Evolutionary conservation across 2,113 vertebrate species (phyloP).

Genomic region (Anthoscopus minutus): DNA sequence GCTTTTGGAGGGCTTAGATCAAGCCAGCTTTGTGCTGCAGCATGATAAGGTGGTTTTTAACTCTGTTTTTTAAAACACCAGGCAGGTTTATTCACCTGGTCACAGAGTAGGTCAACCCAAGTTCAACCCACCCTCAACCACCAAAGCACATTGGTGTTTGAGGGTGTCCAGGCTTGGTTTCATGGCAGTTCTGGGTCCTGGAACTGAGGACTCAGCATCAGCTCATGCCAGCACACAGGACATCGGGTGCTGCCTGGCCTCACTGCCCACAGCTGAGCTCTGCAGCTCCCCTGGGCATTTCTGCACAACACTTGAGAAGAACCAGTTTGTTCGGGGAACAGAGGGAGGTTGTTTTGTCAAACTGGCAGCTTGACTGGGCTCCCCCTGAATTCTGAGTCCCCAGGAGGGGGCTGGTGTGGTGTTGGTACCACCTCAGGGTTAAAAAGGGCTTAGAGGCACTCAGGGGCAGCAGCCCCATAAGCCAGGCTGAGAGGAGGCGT

Average conservation of each 20-base stretch:
- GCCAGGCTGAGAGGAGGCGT: rapidly evolving
- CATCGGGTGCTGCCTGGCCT: rapidly evolving
- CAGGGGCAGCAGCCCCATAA: background rate
- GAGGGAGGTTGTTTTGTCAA: background rate
- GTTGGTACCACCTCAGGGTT: background rate
- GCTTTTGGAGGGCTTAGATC: background rate
- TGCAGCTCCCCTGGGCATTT: background rate
- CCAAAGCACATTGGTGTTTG: background rate
- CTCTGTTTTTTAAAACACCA: background rate
- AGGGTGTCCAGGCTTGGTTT: background rate
- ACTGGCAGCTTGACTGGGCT: background rate
- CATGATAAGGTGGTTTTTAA: background rate
- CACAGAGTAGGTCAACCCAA: background rate
- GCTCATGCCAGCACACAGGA: background rate
- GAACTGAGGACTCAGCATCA: background rate
- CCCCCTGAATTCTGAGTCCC: background rate
- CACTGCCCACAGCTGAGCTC: background rate
- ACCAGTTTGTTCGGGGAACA: background rate
- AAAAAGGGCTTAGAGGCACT: background rate
- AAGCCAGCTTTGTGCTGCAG: background rate
- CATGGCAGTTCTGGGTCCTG: background rate
- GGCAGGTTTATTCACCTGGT: background rate
- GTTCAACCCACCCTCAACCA: background rate
- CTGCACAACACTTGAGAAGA: background rate
- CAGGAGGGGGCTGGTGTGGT: background rate